Conservation (phyloP, 2,888 invertebrate species). For the Andrena minutula region DNA sequence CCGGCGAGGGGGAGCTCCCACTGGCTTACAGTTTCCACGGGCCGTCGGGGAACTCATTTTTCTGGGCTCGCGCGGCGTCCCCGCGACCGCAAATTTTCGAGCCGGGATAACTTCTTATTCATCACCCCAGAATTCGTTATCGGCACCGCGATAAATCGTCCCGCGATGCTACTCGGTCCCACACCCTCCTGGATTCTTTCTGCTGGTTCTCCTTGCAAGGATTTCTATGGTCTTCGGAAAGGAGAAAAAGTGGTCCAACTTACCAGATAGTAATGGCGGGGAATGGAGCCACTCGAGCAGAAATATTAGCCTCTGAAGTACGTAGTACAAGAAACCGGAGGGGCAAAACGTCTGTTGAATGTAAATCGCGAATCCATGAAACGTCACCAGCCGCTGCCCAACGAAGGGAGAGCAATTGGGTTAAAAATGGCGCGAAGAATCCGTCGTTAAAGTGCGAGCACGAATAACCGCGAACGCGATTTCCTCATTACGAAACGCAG, state of each 20-base stretch:
- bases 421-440: slow-evolving; percentile 1
- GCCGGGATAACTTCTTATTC: slow-evolving; percentile 41
- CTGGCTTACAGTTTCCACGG: slow-evolving; percentile 4
- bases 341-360: not conserved
- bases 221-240: not conserved
- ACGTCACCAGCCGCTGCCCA: not conserved
- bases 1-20: not conserved
- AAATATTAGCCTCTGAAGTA: slow-evolving; percentile 13
- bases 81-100: slow-evolving; percentile 28
- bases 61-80: not conserved
- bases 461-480: not conserved
- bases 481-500: not conserved
- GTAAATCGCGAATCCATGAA: slow-evolving; percentile 10
- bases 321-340: not conserved
- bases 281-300: not conserved
- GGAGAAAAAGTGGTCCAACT: slow-evolving; percentile 1
- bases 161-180: not conserved
- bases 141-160: slow-evolving; percentile 44
- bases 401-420: slow-evolving; percentile 4
- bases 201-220: not conserved
- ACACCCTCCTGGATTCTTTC: not conserved
- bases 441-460: not conserved
- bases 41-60: slow-evolving; percentile 31
- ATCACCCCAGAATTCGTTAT: slow-evolving; percentile 37
- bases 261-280: not conserved